Percentiles rank a stretch among this genome's conserved stretches.
Evolutionary conservation across 2,113 vertebrate genomes (phyloP).

Genomic region (Oncorhynchus tshawytscha): DNA sequence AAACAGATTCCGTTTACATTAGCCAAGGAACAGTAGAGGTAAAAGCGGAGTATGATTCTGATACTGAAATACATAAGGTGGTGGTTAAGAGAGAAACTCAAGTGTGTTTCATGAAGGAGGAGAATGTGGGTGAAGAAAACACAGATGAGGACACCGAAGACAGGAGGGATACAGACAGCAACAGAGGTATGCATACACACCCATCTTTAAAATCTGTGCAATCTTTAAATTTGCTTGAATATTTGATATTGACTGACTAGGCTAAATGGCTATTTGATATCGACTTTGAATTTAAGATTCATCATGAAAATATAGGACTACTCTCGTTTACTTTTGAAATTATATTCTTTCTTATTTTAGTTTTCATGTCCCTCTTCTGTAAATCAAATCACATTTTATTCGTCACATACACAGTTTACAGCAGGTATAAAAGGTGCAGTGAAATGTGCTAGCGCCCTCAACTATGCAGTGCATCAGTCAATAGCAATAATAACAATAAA

Average conservation of each 20-base stretch:
- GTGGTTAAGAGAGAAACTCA: conserved; percentile 49
- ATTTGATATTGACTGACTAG: not conserved
- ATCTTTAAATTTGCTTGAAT: not conserved
- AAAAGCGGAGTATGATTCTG: conserved; percentile 54
- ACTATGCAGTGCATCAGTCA: too few relatives aligned
- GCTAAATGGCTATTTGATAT: too few relatives aligned
- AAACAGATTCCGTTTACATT: conserved; percentile 15
- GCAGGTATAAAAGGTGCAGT: too few relatives aligned
- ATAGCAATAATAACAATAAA: too few relatives aligned
- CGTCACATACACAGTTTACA: too few relatives aligned
- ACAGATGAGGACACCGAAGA: conserved; percentile 33
- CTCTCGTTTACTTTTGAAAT: not conserved
- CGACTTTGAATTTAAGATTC: too few relatives aligned
- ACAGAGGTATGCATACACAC: conserved; percentile 39
- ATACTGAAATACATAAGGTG: conserved; percentile 8
- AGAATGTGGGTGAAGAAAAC: not conserved
- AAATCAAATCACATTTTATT: not conserved
- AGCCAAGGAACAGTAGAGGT: conserved; percentile 20
- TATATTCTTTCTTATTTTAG: not conserved
- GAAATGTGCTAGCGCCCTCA: too few relatives aligned
- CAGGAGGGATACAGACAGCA: conserved; percentile 37
- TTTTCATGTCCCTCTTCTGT: not conserved
- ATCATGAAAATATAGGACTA: too few relatives aligned
- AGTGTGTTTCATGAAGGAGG: conserved; percentile 44
- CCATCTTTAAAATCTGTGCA: not conserved